Evolutionary conservation across 2,888 invertebrate genomes (phyloP), one percentile per base, ranked within the genome.

Genomic region (Hypercompe scribonia): DNA sequence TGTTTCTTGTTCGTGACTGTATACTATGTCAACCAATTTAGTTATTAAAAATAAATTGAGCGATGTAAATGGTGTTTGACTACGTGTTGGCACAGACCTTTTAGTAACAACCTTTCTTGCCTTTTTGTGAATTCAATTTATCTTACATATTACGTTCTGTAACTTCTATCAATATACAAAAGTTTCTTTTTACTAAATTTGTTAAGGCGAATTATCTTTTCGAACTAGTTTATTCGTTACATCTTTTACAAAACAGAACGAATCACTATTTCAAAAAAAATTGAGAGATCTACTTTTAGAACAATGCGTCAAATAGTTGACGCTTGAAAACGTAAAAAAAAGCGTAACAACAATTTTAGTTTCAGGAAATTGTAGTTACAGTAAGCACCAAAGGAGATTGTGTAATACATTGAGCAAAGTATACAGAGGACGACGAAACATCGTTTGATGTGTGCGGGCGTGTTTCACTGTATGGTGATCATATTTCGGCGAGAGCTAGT

Each of bases 401-500:
- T 71, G 79, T 77, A 79, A 83, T 71, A 81, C 78, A 76, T 84
- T 85, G 80, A 85, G 81, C 84, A 84, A 82, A 78, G 81, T 81
- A 80, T 72, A 81, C 76, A 63, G 24, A 66, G 71, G 73, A 75
- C 82, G 84, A 86, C 85, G 83, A 86, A 81, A 87, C 72, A 77
- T 65, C 72, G 78, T 84, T 84, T 83, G 84, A 86, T 84, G 78
- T 83, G 82, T 81, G 78, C 78, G 84, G 75, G 77, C 68, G 69
- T 78, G 75, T 82, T 77, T 78, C 75, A 72, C 78, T 75, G 70
- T 83, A 84, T 78, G 75, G 78, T 76, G 86, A 86, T 86, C 86
- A 86, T 85, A 85, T 85, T 86, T 85, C 75, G 72, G 81, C 86
- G 84, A 81, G 79, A 84, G 88, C 87, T 89, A 90, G 90, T 91